Conservation (phyloP, 2,113 vertebrate genomes). For the Eubucco bourcierii region DNA sequence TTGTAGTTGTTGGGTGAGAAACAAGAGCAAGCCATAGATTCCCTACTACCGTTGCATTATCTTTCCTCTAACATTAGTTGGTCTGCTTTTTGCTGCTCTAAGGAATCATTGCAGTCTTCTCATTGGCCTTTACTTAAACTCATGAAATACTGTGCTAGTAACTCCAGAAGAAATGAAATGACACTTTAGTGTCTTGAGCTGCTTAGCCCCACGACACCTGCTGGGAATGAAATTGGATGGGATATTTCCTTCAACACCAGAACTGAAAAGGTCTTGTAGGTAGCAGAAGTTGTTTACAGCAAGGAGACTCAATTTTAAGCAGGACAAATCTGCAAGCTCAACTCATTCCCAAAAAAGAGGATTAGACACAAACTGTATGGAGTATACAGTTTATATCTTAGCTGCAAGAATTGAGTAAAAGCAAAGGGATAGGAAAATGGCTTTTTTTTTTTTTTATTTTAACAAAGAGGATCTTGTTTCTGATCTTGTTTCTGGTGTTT, state of each 20-base stretch:
- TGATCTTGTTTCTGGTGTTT: background rate
- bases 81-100: background rate
- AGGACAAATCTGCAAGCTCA: background rate
- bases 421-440: background rate
- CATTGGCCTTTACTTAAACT: background rate
- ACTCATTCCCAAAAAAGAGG: background rate
- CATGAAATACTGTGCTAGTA: background rate
- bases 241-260: background rate
- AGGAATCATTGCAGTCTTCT: background rate
- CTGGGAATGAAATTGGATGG: constrained; percentile 2
- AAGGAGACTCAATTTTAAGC: background rate
- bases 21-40: background rate
- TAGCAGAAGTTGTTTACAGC: background rate
- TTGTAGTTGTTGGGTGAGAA: background rate
- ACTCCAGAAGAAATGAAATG: constrained; percentile 2
- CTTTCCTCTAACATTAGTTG: background rate
- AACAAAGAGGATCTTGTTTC: background rate
- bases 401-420: background rate
- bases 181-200: background rate
- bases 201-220: background rate
- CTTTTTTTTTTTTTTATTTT: background rate
- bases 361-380: background rate
- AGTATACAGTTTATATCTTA: background rate
- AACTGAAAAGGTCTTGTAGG: background rate
- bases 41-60: background rate